Percentiles rank a stretch among this genome's conserved stretches.
Conservation (phyloP, 2,797 vertebrate genomes). For the Pristis pectinata region DNA sequence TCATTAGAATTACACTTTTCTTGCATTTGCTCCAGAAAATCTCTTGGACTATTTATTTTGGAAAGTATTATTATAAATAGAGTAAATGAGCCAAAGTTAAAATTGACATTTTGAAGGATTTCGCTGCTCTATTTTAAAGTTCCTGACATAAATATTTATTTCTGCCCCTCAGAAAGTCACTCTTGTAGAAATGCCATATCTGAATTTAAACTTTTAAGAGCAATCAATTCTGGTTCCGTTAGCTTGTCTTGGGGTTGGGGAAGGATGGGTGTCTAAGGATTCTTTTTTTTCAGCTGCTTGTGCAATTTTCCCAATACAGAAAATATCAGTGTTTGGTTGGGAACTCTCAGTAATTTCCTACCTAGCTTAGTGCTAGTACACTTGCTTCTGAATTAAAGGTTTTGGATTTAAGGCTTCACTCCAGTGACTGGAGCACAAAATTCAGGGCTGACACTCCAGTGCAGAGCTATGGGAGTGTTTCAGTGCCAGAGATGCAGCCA, state of each 20-base stretch:
- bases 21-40: neutral
- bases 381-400: neutral
- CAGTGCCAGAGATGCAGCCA: neutral
- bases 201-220: neutral
- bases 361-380: neutral
- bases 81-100: neutral
- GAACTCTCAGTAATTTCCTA: neutral
- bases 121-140: slow-evolving; percentile 5
- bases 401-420: neutral
- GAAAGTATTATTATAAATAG: slow-evolving; percentile 13
- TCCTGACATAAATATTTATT: slow-evolving; percentile 5
- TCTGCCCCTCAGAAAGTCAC: neutral
- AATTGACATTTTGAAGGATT: neutral
- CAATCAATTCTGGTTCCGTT: neutral
- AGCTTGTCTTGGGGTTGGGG: no score
- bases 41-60: neutral
- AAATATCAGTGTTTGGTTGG: neutral
- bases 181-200: neutral
- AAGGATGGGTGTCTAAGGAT: neutral
- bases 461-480: neutral
- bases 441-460: neutral
- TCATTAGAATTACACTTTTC: neutral
- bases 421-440: neutral
- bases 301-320: neutral
- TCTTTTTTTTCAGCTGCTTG: neutral